A percentile compares a stretch with the other conserved stretches of the same genome.
These are phyloP conservation scores for Galeopterus variegatus DNA, from an alignment of 2,113 vertebrate genomes.

Conservation along the genomic window DNA sequence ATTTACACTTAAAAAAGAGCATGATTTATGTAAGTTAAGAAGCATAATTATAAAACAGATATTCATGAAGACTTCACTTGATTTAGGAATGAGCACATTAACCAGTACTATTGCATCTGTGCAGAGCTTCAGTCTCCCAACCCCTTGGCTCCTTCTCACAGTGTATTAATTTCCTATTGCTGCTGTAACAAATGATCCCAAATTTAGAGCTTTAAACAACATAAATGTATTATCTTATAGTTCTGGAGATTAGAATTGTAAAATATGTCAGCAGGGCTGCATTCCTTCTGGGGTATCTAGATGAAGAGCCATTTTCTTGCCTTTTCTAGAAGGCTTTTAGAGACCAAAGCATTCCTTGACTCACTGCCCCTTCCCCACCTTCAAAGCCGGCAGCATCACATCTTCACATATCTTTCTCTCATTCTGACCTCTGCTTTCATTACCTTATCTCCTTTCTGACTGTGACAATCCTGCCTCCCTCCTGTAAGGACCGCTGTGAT, in stretches of 20 bases:
- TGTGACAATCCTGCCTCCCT: neutral
- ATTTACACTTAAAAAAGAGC: neutral
- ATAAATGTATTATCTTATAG: neutral
- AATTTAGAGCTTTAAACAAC: constrained; percentile 9
- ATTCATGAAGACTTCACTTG: neutral
- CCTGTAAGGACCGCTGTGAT: neutral
- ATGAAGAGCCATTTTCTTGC: neutral
- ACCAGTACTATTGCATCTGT: neutral
- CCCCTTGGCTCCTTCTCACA: neutral
- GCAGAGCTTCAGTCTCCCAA: neutral
- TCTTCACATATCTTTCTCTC: neutral
- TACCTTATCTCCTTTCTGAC: neutral
- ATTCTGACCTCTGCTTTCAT: neutral
- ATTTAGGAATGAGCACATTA: neutral
- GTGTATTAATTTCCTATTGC: neutral
- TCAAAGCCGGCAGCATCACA: neutral
- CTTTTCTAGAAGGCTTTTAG: neutral
- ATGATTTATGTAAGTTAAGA: neutral
- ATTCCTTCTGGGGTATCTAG: neutral
- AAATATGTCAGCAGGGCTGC: neutral
- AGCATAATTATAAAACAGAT: neutral
- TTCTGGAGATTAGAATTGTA: neutral
- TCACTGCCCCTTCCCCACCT: neutral
- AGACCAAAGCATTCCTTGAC: neutral
- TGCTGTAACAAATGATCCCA: neutral